Base-by-base conservation (phyloP, 1,140 invertebrate species). In the Drosophila dunni region DNA sequence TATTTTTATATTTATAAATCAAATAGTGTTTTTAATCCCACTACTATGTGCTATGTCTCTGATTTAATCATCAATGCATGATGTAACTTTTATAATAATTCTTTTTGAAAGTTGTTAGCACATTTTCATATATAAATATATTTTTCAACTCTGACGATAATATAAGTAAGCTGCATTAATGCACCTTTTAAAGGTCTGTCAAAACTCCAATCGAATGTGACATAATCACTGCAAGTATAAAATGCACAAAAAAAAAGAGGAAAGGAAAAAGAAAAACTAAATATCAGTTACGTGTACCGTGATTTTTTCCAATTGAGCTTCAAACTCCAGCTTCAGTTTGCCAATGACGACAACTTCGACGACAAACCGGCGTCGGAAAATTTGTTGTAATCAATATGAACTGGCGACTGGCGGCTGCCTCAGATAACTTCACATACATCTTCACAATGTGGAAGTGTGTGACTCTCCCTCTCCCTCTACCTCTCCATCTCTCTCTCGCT, bases 301-400 rank as follows among this genome's bases (percentile, higher is more conserved):
- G 68, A 20, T 38, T 56, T 29, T 71, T 63, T 53, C 51, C 36
- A 56, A 45, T 71, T 56, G 9, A 56, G 60, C 61, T 64, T 40
- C 68, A 64, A 29, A 17, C 60, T 56, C 34, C 40, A 71, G 34
- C 53, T 40, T 38, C 5, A 38, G 24, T 29, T 46, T 40, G 34
- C 34, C 72, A 48, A 63, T 48, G 60, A 58, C 61, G 13, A 61
- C 54, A 50, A 65, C 13, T 48, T 64, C 34, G 34, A 70, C 79
- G 76, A 76, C 78, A 78, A 82, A 89, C 69, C 71, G 83, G 84
- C 83, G 83, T 72, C 84, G 73, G 63, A 75, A 89, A 89, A 89
- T 88, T 88, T 89, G 83, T 88, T 88, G 83, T 88, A 88, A 88
- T 88, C 83, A 88, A 88, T 89, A 88, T 89, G 84, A 88, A 83